Base-by-base conservation (phyloP, 2,797 vertebrate species). In the Merluccius polli region DNA sequence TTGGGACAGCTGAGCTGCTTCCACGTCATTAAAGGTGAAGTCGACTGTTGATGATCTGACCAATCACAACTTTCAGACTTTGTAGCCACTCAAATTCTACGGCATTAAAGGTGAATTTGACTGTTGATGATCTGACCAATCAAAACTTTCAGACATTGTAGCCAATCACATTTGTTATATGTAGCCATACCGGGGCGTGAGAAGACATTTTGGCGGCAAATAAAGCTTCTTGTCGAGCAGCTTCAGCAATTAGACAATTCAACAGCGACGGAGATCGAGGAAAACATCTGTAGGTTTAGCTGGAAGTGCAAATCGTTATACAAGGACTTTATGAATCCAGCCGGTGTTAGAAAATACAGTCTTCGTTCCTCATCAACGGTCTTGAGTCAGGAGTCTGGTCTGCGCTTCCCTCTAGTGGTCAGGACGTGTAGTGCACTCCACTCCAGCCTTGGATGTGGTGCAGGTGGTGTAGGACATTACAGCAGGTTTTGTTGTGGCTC, bases 401-500 rank as follows among this genome's bases (percentile, higher is more conserved):
- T 8, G 24, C 11, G 59, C 59, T 65, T n/a, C 59, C 24, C 59
- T 24, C 59, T 27, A 12, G 24, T 65, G 8, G 59, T 27, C 10
- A 65, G 27, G 59, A 27, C 59, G 10, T 3, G 59, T 27, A 65
- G n/a, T 65, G 59, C 59, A 27, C 52, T n/a, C 52, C 52, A 6
- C 7, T 10, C n/a, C 52, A 24, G 21, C 5, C 48, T n/a, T 24
- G 7, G 52, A 21, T 59, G 52, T 38, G 36, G 36, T 4, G 24
- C 4, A 27, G 59, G 24, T 27, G n/a, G 2, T 65, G 52, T 63
- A 6, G 52, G 52, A 59, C 52, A 24, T 63, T 24, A 65, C 0
- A 74, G 74, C 0, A 79, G 74, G 11, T 29, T 73, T 48, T 80
- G 82, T 7, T 44, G 18, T 30, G 33, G 67, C 13, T 74, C 72